A percentile compares a stretch with the other conserved stretches of the same genome.
These are phyloP conservation scores for Malthinus flaveolus DNA, from an alignment of 2,888 invertebrate genomes.

Conservation along the genomic window DNA sequence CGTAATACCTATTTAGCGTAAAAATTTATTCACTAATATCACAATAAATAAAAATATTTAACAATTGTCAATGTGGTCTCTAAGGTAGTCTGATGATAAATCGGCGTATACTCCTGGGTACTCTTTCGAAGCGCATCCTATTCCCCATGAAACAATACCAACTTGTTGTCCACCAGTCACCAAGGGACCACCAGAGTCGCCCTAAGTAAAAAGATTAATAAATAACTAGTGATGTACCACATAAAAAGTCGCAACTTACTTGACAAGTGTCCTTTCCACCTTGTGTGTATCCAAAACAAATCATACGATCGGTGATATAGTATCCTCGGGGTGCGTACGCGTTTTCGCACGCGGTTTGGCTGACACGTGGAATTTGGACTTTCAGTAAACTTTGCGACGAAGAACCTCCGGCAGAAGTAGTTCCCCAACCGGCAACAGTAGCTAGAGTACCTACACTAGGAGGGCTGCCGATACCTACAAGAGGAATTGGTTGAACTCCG, in stretches of 20 bases:
- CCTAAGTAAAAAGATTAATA: background rate
- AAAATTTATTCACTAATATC: too few relatives aligned
- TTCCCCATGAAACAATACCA: background rate
- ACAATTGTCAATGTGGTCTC: background rate
- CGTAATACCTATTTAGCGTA: too few relatives aligned
- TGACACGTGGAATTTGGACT: background rate
- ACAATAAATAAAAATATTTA: too few relatives aligned
- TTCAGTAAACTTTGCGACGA: background rate
- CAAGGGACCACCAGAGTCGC: background rate
- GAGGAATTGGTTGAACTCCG: background rate
- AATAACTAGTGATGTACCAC: too few relatives aligned
- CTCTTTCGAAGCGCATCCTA: background rate
- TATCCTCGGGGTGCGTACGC: too few relatives aligned
- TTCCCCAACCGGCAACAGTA: conserved; percentile 8
- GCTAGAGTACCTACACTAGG: background rate
- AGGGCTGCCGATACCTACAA: background rate
- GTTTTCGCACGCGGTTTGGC: background rate
- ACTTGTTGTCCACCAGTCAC: background rate
- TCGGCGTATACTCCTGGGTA: background rate
- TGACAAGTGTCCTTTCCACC: background rate
- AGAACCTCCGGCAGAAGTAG: background rate
- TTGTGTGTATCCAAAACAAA: background rate
- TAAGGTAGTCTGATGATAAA: background rate
- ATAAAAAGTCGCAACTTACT: too few relatives aligned
- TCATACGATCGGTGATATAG: conserved; percentile 12